These are phyloP conservation scores for Athene noctua DNA, from an alignment of 2,113 vertebrate genomes.

Conservation along the genomic window DNA sequence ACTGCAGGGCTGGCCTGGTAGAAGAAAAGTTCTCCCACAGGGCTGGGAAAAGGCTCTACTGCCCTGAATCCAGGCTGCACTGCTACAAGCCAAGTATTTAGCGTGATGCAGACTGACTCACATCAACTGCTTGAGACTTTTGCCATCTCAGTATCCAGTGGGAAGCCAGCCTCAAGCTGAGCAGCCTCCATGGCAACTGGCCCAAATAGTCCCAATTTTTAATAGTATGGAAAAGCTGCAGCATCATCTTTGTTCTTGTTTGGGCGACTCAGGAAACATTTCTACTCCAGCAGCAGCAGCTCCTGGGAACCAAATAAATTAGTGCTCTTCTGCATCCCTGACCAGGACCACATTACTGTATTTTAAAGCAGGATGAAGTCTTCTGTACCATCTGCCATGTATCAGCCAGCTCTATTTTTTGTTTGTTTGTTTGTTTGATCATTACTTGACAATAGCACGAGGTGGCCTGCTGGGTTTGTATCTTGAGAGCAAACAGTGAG, in stretches of 20 bases:
- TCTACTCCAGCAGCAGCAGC: neutral
- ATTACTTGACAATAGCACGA: neutral
- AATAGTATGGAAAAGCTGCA: neutral
- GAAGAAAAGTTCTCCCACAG: neutral
- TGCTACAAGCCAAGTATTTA: neutral
- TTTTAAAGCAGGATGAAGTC: neutral
- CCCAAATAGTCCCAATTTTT: neutral
- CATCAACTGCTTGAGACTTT: neutral
- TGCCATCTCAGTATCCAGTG: neutral
- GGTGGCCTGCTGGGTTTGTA: neutral
- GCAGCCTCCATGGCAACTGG: neutral
- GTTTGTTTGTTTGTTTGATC: neutral
- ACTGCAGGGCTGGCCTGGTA: neutral
- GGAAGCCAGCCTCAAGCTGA: neutral
- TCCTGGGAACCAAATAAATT: neutral
- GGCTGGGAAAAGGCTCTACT: neutral
- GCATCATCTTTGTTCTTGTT: too few species aligned
- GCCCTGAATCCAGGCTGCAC: neutral
- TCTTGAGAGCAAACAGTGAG: neutral
- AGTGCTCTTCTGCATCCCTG: neutral
- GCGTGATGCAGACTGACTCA: neutral
- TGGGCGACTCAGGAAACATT: neutral
- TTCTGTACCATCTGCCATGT: neutral
- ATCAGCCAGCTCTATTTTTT: neutral
- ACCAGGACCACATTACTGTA: neutral